Conservation (phyloP, 1,140 invertebrate genomes). For the Drosophila lini region DNA sequence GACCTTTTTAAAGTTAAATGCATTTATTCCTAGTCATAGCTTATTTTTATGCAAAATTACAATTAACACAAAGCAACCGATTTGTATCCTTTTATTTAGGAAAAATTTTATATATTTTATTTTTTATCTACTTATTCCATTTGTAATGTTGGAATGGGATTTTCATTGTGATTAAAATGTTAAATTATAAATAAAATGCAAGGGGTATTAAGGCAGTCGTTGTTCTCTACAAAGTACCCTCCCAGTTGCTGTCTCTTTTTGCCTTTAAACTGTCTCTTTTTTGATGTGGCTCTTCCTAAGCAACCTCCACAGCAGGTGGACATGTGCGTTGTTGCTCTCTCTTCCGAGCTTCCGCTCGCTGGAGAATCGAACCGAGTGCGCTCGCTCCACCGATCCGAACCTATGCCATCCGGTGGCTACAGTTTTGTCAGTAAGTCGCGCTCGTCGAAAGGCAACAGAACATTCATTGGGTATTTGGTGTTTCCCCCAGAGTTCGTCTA, state of each 20-base stretch:
- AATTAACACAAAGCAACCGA: too few relatives aligned
- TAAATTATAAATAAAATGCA: not conserved
- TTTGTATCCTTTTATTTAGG: too few relatives aligned
- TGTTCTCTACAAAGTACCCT: too few relatives aligned
- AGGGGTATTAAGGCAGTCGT: not conserved
- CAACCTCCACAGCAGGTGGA: constrained; percentile 21
- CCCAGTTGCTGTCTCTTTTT: not conserved
- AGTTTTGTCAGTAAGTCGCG: constrained; percentile 40
- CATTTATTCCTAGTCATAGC: too few relatives aligned
- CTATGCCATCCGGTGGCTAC: constrained; percentile 8
- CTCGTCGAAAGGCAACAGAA: constrained; percentile 43
- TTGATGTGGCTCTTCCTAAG: constrained; percentile 5
- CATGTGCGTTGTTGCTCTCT: constrained; percentile 13
- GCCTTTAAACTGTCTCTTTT: constrained; percentile 1
- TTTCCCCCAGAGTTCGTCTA: not conserved
- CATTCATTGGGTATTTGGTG: constrained; percentile 25
- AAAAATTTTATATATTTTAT: not conserved
- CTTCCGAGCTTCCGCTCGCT: constrained; percentile 33
- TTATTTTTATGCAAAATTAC: too few relatives aligned
- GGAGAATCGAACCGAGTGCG: constrained; percentile 15
- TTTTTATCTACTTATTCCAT: not conserved
- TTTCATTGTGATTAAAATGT: not conserved
- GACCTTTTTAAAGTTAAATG: too few relatives aligned
- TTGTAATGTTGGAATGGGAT: not conserved
- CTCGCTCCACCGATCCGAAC: constrained; percentile 18